These are phyloP conservation scores for Cygnus olor DNA, from an alignment of 2,797 vertebrate genomes.

Conservation along the genomic window DNA sequence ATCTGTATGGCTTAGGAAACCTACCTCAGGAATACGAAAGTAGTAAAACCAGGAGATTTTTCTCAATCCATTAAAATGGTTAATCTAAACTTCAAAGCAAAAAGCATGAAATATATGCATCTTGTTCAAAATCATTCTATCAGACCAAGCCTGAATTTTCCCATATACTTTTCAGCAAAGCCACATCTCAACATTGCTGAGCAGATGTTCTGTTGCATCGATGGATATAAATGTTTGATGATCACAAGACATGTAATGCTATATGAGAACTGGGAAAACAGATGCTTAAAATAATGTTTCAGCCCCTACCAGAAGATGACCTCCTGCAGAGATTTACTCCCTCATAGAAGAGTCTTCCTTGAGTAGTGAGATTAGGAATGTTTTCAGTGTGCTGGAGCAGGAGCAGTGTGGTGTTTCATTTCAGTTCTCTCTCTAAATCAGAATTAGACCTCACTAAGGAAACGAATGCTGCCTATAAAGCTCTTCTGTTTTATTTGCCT, in stretches of 20 bases:
- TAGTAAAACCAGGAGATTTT: neutral
- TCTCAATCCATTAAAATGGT: neutral
- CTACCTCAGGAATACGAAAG: neutral
- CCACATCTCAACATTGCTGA: neutral
- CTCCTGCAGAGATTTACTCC: neutral
- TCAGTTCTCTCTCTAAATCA: neutral
- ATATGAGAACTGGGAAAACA: neutral
- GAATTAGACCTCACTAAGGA: neutral
- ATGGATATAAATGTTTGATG: neutral
- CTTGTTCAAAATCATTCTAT: neutral
- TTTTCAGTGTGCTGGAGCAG: neutral
- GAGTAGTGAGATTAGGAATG: neutral
- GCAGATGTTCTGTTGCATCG: neutral
- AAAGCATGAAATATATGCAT: neutral
- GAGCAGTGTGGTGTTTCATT: neutral
- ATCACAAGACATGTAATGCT: neutral
- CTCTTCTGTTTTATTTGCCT: neutral
- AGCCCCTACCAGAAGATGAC: neutral
- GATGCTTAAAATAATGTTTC: neutral
- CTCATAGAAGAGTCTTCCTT: neutral
- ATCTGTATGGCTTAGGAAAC: neutral
- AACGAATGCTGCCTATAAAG: neutral
- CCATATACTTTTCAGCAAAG: neutral
- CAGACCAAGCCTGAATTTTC: neutral
- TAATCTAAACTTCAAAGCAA: neutral